These are phyloP conservation scores for Drosophila trichaetosa DNA, from an alignment of 2,888 invertebrate genomes.

Conservation along the genomic window DNA sequence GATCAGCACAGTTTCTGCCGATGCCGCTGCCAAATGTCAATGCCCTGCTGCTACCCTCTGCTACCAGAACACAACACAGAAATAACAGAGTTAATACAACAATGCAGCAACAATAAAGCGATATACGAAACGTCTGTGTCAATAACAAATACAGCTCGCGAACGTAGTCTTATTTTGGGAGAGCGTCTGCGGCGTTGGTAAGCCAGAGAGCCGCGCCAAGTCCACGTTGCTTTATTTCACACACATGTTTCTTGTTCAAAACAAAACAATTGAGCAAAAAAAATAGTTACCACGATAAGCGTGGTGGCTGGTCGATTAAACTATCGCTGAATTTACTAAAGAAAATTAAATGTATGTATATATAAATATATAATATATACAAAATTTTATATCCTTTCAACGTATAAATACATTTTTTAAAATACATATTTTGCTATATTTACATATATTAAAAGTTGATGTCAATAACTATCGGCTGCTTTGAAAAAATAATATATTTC, in stretches of 20 bases:
- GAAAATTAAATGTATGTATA: neutral
- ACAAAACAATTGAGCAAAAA: conserved; percentile 28
- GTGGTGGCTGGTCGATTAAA: conserved; percentile 41
- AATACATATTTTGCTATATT: neutral
- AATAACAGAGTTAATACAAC: conserved; percentile 20
- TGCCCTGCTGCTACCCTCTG: conserved; percentile 27
- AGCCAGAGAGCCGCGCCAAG: conserved; percentile 7
- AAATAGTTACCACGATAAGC: conserved; percentile 15
- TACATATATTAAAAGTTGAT: neutral
- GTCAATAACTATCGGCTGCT: neutral
- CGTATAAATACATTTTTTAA: neutral
- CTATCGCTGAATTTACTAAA: neutral
- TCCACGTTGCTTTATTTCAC: conserved; percentile 33
- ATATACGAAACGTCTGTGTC: conserved; percentile 16
- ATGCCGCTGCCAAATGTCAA: conserved; percentile 21
- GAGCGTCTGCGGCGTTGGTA: neutral
- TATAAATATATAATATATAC: neutral
- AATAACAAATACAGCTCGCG: conserved; percentile 23
- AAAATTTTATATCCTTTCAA: neutral
- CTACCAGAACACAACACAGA: conserved; percentile 1
- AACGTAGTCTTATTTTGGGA: conserved; percentile 1
- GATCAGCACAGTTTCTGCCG: conserved; percentile 49
- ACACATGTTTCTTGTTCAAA: conserved; percentile 40
- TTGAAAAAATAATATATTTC: neutral
- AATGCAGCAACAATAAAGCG: conserved; percentile 25